Percentiles rank a stretch among this genome's conserved stretches.
Evolutionary conservation across 2,797 vertebrate species (phyloP).

Genomic region (Galaxias olidus): DNA sequence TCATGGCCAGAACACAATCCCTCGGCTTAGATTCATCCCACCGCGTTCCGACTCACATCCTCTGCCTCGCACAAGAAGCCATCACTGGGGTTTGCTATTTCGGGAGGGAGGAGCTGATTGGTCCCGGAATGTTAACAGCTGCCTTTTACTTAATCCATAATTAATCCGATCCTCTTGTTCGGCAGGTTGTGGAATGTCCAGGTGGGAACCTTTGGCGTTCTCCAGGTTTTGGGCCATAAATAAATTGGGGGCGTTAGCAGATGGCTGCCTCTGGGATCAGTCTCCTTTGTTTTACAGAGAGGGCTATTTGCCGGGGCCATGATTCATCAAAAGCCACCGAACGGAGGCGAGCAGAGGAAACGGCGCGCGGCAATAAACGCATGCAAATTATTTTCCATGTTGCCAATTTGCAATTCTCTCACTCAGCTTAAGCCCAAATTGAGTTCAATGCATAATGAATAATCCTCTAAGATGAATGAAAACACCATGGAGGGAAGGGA

Average conservation of each 20-base stretch:
- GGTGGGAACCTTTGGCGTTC: conserved; percentile 8
- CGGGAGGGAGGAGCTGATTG: neutral
- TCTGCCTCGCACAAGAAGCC: conserved; percentile 1
- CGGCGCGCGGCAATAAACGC: conserved; percentile 11
- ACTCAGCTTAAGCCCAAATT: conserved; percentile 37
- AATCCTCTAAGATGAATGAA: conserved; percentile 48
- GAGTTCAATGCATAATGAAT: conserved; percentile 40
- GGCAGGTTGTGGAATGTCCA: conserved; percentile 16
- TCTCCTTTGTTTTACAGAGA: conserved; percentile 40
- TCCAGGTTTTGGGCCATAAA: conserved; percentile 17
- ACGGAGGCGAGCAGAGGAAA: conserved; percentile 3
- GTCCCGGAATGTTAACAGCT: conserved; percentile 6
- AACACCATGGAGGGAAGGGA: conserved; percentile 19
- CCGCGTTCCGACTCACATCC: conserved; percentile 27
- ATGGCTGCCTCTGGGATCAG: conserved; percentile 11
- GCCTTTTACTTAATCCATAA: conserved; percentile 23
- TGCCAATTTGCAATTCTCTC: conserved; percentile 35
- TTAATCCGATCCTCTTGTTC: conserved; percentile 19
- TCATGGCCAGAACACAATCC: conserved; percentile 19
- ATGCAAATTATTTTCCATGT: conserved; percentile 10
- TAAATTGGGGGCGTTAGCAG: conserved; percentile 19
- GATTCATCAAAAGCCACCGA: neutral
- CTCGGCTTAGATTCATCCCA: neutral
- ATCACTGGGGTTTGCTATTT: conserved; percentile 10
- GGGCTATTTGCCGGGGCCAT: conserved; percentile 1